A percentile compares a stretch with the other conserved stretches of the same genome.
Conservation (phyloP, 2,113 vertebrate genomes). For the Vanacampus margaritifer region DNA sequence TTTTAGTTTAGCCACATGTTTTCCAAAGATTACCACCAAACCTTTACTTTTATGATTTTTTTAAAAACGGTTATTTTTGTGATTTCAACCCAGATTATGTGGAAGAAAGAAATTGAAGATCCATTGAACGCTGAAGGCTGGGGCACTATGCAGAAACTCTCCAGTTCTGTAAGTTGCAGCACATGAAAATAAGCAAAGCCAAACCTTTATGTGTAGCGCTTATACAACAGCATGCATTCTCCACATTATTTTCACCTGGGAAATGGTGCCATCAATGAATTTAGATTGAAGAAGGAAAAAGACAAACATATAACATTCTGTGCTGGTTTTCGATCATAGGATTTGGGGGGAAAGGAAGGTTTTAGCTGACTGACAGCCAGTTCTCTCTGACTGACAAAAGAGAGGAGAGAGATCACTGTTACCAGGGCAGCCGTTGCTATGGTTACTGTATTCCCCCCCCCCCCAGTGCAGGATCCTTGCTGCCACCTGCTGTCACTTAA, state of each 20-base stretch:
- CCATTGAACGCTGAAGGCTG: conserved; percentile 65
- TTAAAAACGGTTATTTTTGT: conserved; percentile 4
- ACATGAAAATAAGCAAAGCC: conserved; percentile 27
- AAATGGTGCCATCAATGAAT: not conserved
- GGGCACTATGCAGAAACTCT: conserved; percentile 69
- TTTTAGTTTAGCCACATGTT: not conserved
- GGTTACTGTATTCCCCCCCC: conserved; percentile 62
- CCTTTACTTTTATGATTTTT: not conserved
- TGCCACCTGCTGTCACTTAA: conserved; percentile 59
- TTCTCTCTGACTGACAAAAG: conserved; percentile 70
- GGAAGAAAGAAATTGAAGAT: conserved; percentile 68
- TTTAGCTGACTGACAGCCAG: conserved; percentile 69
- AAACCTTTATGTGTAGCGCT: conserved; percentile 49
- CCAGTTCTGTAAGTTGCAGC: conserved; percentile 63
- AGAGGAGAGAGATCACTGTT: conserved; percentile 67
- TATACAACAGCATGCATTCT: conserved; percentile 21
- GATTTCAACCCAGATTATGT: conserved; percentile 54
- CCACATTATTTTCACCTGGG: not conserved
- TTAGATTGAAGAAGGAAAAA: not conserved
- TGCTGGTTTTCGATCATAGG: conserved; percentile 12
- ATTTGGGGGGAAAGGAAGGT: conserved; percentile 39
- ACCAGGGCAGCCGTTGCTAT: conserved; percentile 72
- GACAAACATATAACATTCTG: not conserved
- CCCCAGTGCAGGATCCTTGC: conserved; percentile 31
- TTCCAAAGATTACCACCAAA: not conserved